These are phyloP conservation scores for Pomatorhinus ruficollis DNA, from an alignment of 2,113 vertebrate species.

Conservation along the genomic window DNA sequence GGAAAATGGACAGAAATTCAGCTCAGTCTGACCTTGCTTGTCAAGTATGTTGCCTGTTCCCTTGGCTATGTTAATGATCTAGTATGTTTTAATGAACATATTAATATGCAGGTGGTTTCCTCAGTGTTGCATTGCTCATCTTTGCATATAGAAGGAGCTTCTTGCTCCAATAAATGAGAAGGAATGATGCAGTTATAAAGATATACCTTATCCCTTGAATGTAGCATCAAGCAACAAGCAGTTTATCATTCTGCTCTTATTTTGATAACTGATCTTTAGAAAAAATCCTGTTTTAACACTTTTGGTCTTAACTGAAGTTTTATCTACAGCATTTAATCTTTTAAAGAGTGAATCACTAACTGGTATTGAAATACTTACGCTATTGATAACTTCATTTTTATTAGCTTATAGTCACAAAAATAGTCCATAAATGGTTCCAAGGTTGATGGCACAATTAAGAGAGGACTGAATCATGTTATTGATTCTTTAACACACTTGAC, in stretches of 20 bases:
- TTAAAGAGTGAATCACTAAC: background rate
- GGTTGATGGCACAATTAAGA: background rate
- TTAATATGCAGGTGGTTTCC: background rate
- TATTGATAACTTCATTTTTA: background rate
- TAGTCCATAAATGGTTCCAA: background rate
- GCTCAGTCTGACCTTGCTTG: background rate
- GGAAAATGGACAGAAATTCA: background rate
- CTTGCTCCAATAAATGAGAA: background rate
- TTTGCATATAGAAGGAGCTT: background rate
- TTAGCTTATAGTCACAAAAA: background rate
- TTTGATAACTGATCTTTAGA: background rate
- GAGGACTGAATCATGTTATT: background rate
- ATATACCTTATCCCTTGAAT: background rate
- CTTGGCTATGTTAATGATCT: background rate
- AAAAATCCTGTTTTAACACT: background rate
- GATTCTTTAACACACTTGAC: constrained; percentile 44
- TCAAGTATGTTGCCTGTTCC: background rate
- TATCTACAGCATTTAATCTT: background rate
- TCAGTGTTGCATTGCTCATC: background rate
- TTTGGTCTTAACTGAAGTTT: background rate
- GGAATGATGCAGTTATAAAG: background rate
- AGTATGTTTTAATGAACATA: background rate
- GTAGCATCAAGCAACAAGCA: background rate
- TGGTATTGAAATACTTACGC: background rate
- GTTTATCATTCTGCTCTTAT: background rate